Evolutionary conservation across 2,797 vertebrate species (phyloP).

Genomic region (Phataginus tricuspis): DNA sequence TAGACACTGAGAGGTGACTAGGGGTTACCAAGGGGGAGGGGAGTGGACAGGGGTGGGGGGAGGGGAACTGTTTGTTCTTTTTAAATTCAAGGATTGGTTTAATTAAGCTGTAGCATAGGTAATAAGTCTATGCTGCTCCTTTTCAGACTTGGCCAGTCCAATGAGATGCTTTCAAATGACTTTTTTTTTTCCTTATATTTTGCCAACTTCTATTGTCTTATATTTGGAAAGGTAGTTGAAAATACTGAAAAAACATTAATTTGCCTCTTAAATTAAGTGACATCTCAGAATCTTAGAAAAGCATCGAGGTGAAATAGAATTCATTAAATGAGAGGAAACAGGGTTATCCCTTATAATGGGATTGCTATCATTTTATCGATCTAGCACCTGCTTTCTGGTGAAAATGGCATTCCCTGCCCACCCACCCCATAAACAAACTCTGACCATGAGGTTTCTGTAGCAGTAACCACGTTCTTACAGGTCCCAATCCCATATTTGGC

Average conservation of each 20-base stretch:
- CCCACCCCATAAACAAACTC: neutral
- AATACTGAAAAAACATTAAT: constrained; percentile 8
- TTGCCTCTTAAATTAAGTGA: neutral
- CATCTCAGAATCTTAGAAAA: neutral
- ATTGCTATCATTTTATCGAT: neutral
- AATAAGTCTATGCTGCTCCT: neutral
- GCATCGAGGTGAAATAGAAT: neutral
- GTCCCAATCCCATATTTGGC: neutral
- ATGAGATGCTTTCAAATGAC: neutral
- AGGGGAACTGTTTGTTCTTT: neutral
- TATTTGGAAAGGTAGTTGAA: neutral
- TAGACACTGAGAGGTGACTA: no score
- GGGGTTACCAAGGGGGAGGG: no score
- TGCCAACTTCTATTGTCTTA: neutral
- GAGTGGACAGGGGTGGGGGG: no score
- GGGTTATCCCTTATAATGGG: neutral
- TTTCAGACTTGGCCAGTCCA: neutral
- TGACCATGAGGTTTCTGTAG: neutral
- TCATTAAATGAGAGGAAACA: neutral
- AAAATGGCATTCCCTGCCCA: neutral
- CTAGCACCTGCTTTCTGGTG: neutral
- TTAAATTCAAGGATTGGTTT: neutral
- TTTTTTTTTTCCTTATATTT: neutral
- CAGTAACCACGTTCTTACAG: neutral
- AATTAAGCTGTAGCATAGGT: neutral